A percentile compares a stretch with the other conserved stretches of the same genome.
phyloP scores from a whole-genome alignment of 53 echinoderm and acorn worm species.

The Apostichopus leukothele region DNA sequence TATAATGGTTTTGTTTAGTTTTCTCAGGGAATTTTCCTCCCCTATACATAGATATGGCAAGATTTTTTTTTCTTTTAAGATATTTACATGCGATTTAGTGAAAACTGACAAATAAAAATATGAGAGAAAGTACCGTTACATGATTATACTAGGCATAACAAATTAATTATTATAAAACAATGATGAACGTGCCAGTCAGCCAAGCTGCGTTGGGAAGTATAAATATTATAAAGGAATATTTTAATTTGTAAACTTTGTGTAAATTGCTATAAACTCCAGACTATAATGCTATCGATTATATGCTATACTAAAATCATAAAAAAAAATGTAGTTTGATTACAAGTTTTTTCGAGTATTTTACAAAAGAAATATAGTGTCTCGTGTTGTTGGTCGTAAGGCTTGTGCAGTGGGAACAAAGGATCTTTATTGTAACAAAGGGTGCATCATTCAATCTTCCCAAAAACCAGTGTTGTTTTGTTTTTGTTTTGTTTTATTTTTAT shows the following conservation, averaged over 20 bases:
- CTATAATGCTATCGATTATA: neutral
- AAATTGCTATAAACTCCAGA: conserved; percentile 1
- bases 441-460: neutral
- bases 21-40: neutral
- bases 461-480: no score
- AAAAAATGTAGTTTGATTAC: neutral
- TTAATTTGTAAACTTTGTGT: neutral
- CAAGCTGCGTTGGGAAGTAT: conserved; percentile 36
- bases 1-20: no score
- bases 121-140: neutral
- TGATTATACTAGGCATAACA: neutral
- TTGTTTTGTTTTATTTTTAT: no score
- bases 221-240: conserved; percentile 12
- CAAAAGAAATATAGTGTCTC: neutral
- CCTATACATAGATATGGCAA: conserved; percentile 30
- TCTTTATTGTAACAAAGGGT: neutral
- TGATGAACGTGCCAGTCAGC: conserved; percentile 6
- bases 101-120: neutral
- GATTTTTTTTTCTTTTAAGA: conserved; percentile 11
- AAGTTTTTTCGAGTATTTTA: neutral
- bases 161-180: conserved; percentile 13
- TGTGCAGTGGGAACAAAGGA: conserved; percentile 17
- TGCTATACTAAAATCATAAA: neutral
- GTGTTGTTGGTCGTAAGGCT: conserved; percentile 26
- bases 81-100: conserved; percentile 39